Percentiles rank a stretch among this genome's conserved stretches.
These are phyloP conservation scores for Lepidonotus clava DNA, from an alignment of 2,888 invertebrate genomes.

Conservation along the genomic window DNA sequence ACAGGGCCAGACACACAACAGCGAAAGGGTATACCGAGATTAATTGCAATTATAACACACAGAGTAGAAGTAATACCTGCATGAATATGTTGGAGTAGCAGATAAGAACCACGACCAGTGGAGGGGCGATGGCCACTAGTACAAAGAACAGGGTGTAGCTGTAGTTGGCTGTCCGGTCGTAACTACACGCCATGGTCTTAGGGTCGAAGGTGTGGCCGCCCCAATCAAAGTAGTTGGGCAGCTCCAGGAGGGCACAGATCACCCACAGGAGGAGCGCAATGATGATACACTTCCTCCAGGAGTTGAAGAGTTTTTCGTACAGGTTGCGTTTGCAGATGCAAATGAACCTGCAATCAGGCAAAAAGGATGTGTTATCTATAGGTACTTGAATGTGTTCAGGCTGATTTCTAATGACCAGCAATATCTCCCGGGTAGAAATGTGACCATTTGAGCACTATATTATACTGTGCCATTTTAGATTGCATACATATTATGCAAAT, in stretches of 20 bases:
- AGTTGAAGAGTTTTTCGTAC: slow-evolving; percentile 65
- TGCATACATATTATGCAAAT: too few species aligned
- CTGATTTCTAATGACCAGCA: too few species aligned
- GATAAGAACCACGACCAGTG: slow-evolving; percentile 65
- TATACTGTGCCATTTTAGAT: too few species aligned
- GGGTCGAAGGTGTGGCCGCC: slow-evolving; percentile 69
- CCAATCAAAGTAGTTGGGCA: slow-evolving; percentile 70
- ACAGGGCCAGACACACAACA: too few species aligned
- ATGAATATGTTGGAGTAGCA: slow-evolving; percentile 65
- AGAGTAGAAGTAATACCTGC: slow-evolving; percentile 56
- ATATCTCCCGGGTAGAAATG: too few species aligned
- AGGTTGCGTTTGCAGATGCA: slow-evolving; percentile 65
- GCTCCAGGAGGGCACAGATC: slow-evolving; percentile 62
- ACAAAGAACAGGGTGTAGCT: slow-evolving; percentile 69
- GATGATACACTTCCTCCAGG: slow-evolving; percentile 64
- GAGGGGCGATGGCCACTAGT: slow-evolving; percentile 63
- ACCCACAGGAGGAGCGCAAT: slow-evolving; percentile 67
- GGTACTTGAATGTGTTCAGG: too few species aligned
- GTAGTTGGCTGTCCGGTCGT: slow-evolving; percentile 67
- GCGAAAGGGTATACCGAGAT: neutral
- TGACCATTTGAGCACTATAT: too few species aligned
- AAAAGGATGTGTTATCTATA: too few species aligned
- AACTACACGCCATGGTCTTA: slow-evolving; percentile 70
- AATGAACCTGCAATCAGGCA: slow-evolving; percentile 65
- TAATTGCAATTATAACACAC: neutral